Evolutionary conservation across 2,888 invertebrate genomes (phyloP).

Genomic region (Tetragnatha montana): DNA sequence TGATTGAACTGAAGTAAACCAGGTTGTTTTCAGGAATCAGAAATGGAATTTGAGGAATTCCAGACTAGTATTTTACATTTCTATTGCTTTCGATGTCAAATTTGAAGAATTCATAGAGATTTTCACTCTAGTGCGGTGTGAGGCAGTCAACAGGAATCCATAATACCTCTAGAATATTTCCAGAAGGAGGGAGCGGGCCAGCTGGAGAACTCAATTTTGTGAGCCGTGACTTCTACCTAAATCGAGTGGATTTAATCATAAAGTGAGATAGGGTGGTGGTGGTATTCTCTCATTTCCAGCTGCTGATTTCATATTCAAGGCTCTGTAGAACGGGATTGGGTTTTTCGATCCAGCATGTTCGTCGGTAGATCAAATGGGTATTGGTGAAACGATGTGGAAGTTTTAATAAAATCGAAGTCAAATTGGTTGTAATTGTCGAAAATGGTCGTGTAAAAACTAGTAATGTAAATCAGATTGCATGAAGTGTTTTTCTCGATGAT

Average conservation of each 20-base stretch:
- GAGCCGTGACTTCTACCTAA: background rate
- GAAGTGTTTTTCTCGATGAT: too few species aligned
- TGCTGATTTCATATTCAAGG: background rate
- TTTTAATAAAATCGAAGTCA: too few species aligned
- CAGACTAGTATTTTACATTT: background rate
- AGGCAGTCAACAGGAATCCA: background rate
- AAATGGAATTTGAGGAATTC: too few species aligned
- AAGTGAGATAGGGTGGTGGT: background rate
- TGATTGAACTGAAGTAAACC: too few species aligned
- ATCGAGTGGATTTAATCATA: background rate
- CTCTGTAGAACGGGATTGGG: background rate
- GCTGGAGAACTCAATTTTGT: background rate
- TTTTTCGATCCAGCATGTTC: background rate
- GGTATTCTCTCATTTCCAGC: background rate
- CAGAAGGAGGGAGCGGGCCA: background rate
- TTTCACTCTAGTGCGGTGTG: background rate
- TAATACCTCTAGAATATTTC: background rate
- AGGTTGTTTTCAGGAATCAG: too few species aligned
- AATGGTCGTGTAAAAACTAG: too few species aligned
- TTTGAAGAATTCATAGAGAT: background rate
- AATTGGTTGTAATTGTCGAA: too few species aligned
- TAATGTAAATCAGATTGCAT: too few species aligned
- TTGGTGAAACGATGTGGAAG: background rate
- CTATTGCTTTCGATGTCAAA: background rate
- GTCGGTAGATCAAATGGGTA: background rate